Conservation (phyloP, 2,113 vertebrate species). For the Oostethus manadensis region DNA sequence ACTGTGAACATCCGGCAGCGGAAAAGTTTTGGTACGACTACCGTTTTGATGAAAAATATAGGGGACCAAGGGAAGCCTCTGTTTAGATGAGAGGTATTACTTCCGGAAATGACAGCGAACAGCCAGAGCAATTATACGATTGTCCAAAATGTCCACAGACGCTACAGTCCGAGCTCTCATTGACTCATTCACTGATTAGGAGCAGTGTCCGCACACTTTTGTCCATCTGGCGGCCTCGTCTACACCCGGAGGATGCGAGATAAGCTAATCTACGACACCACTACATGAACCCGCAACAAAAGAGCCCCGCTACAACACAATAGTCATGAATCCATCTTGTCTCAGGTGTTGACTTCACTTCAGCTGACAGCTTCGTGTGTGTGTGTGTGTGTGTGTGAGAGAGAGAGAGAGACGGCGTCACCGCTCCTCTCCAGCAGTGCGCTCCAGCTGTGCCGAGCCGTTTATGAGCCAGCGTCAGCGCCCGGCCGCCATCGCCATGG, state of each 20-base stretch:
- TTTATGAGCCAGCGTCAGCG: background rate
- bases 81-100: too few species aligned
- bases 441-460: background rate
- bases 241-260: too few species aligned
- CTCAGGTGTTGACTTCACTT: background rate
- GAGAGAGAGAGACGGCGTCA: background rate
- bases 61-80: too few species aligned
- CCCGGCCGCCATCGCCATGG: constrained; percentile 34
- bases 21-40: too few species aligned
- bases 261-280: too few species aligned
- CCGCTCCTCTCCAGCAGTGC: background rate
- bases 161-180: background rate
- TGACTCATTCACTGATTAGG: background rate
- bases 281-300: too few species aligned
- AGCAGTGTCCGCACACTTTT: background rate
- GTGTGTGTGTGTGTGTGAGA: too few species aligned
- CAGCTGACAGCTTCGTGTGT: background rate
- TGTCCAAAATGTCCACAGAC: too few species aligned
- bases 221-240: background rate
- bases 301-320: too few species aligned
- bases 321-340: background rate
- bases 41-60: too few species aligned
- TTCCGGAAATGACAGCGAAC: too few species aligned
- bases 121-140: constrained; percentile 24
- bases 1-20: too few species aligned